Conservation (phyloP, 2,888 invertebrate genomes). For the Eupithecia inturbata region DNA sequence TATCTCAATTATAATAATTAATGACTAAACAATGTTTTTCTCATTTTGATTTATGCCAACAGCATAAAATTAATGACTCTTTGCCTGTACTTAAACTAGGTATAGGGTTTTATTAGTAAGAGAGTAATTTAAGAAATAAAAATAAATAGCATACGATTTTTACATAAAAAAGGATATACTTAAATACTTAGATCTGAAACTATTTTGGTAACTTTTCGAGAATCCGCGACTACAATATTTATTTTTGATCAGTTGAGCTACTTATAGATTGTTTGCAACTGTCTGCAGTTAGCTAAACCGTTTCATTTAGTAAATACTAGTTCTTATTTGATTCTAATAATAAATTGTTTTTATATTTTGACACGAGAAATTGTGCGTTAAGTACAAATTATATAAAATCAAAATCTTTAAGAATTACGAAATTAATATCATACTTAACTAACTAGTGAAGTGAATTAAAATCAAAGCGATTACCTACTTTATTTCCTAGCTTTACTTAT, state of each 20-base stretch:
- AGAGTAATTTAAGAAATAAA: neutral
- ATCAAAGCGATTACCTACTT: too few species aligned
- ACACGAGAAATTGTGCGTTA: neutral
- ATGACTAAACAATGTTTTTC: neutral
- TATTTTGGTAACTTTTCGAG: neutral
- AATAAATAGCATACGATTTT: too few species aligned
- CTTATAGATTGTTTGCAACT: too few species aligned
- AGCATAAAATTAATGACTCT: neutral
- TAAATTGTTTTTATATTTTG: neutral
- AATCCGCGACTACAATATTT: neutral
- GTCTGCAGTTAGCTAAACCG: too few species aligned
- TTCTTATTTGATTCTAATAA: too few species aligned
- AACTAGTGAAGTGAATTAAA: too few species aligned
- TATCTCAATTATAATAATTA: neutral
- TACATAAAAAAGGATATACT: too few species aligned
- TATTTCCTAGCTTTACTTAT: too few species aligned
- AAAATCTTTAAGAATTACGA: too few species aligned
- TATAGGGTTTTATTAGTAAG: neutral
- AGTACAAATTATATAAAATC: neutral
- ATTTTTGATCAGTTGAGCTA: neutral
- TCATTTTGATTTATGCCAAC: neutral
- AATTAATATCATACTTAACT: too few species aligned
- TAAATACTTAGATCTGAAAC: neutral
- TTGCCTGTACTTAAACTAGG: neutral
- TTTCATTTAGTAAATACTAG: too few species aligned